Evolutionary conservation across 2,888 invertebrate species (phyloP).

Genomic region (Magallana nippona): DNA sequence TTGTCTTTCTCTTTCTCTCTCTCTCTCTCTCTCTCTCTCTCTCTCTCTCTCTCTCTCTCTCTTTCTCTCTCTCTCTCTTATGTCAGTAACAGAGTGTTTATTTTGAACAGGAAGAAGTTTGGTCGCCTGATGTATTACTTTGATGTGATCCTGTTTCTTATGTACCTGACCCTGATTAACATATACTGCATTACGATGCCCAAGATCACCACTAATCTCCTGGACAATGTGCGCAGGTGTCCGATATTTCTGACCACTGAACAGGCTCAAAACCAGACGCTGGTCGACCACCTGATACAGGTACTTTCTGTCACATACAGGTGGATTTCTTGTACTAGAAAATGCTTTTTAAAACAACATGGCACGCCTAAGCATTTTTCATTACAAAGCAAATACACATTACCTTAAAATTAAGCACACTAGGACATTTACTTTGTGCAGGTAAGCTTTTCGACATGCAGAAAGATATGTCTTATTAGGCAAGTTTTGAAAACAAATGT

Average conservation of each 20-base stretch:
- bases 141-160: constrained; percentile 54
- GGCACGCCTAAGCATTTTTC: no score
- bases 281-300: constrained; percentile 55
- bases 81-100: not conserved
- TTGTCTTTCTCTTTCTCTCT: no score
- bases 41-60: not conserved
- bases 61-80: not conserved
- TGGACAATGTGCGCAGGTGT: constrained; percentile 60
- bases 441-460: no score
- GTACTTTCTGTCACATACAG: constrained; percentile 38
- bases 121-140: constrained; percentile 56
- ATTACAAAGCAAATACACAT: no score
- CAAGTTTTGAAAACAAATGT: no score
- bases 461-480: no score
- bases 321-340: no score
- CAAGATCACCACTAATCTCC: constrained; percentile 54
- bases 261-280: constrained; percentile 49
- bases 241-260: constrained; percentile 54
- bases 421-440: no score
- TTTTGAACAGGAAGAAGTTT: constrained; percentile 57
- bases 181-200: constrained; percentile 56
- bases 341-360: no score
- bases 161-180: constrained; percentile 53
- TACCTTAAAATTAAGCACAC: no score
- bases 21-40: no score